Percentiles rank a stretch among this genome's conserved stretches.
phyloP scores from a whole-genome alignment of 2,888 invertebrate genomes.

The Rhagium mordax region DNA sequence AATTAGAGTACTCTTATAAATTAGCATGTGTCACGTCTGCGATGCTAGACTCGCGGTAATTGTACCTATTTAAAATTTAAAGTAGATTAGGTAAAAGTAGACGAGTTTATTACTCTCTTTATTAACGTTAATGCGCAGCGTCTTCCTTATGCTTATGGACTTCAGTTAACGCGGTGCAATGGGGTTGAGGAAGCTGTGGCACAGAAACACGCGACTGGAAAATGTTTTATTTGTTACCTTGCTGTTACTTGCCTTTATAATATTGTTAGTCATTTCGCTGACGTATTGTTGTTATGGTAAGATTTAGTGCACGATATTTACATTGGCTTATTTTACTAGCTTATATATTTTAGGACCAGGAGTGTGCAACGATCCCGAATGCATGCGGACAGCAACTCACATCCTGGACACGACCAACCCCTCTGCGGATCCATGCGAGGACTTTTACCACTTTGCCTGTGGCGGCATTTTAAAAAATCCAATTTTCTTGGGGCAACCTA shows the following conservation, averaged over 20 bases:
- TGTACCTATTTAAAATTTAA: slow-evolving; percentile 44
- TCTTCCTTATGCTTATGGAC: not conserved
- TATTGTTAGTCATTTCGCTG: slow-evolving; percentile 41
- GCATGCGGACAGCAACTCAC: slow-evolving; percentile 82
- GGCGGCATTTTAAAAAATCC: slow-evolving; percentile 73
- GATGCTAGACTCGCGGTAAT: slow-evolving; percentile 34
- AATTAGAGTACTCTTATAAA: slow-evolving; percentile 8
- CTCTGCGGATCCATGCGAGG: slow-evolving; percentile 81
- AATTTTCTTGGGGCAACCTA: slow-evolving; percentile 33
- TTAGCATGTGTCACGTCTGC: not conserved
- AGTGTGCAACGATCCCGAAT: slow-evolving; percentile 74
- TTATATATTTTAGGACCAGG: slow-evolving; percentile 32
- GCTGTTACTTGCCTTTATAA: slow-evolving; percentile 31
- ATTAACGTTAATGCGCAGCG: too few relatives aligned
- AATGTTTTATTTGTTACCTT: slow-evolving; percentile 35
- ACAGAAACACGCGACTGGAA: slow-evolving; percentile 35
- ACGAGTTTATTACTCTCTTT: slow-evolving; percentile 8
- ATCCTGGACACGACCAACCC: slow-evolving; percentile 79
- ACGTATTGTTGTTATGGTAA: slow-evolving; percentile 39
- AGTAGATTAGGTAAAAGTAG: slow-evolving; percentile 34
- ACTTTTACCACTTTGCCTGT: slow-evolving; percentile 84
- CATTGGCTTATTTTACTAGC: not conserved
- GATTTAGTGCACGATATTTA: too few relatives aligned
- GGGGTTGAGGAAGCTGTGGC: slow-evolving; percentile 34
- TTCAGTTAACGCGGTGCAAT: slow-evolving; percentile 26